Percentiles rank a stretch among this genome's conserved stretches.
These are phyloP conservation scores for Paraescarpia echinospica DNA, from an alignment of 1,140 invertebrate genomes.

Conservation along the genomic window DNA sequence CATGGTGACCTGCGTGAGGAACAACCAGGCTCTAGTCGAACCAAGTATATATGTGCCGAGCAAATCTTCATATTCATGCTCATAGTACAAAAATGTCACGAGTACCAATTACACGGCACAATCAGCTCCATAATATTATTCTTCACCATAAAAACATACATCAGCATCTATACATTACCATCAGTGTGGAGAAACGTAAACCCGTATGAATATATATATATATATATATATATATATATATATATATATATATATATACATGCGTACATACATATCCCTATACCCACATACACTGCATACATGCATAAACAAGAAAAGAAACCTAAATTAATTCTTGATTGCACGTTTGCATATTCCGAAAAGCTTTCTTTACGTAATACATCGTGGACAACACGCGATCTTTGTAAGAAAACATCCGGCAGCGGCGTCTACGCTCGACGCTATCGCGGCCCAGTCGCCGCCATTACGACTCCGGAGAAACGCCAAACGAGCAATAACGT, in stretches of 20 bases:
- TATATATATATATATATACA: not conserved
- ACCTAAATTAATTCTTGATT: not conserved
- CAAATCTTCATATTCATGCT: too few species aligned
- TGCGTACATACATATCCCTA: not conserved
- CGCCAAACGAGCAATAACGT: not conserved
- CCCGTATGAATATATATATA: too few species aligned
- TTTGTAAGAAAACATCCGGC: not conserved
- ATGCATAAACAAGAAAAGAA: not conserved
- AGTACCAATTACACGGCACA: too few species aligned
- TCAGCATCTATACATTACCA: too few species aligned
- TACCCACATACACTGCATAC: not conserved
- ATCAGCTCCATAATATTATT: too few species aligned
- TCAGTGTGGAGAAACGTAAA: too few species aligned
- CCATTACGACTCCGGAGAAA: not conserved
- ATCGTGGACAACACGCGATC: not conserved
- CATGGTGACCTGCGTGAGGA: too few species aligned
- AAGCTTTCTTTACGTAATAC: not conserved
- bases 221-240: too few species aligned
- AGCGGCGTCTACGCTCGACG: not conserved
- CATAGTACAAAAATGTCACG: too few species aligned
- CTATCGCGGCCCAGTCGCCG: not conserved
- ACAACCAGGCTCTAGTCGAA: too few species aligned
- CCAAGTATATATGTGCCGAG: too few species aligned
- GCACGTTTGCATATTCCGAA: not conserved
- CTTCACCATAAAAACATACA: too few species aligned